Evolutionary conservation across 2,113 vertebrate species (phyloP), one percentile per base, ranked within the genome.

Genomic region (Microtus ochrogaster): DNA sequence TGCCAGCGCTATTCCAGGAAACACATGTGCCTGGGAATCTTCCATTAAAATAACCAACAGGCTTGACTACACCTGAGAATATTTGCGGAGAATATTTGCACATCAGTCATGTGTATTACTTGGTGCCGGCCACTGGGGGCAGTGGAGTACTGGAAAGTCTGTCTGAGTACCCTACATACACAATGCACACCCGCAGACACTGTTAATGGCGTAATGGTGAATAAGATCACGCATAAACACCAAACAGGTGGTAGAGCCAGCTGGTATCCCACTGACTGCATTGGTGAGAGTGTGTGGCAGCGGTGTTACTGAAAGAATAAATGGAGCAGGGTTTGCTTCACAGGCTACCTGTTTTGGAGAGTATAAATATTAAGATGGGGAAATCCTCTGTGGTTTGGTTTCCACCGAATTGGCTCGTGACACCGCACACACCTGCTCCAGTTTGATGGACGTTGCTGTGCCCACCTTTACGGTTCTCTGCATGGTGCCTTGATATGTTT

Each of bases 401-500:
- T 68, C 41, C 33, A 49, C 72, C 70, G 66, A 14, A 30, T 2
- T 84, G 84, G 61, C 49, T 33, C 55, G 24, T 44, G 52, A 81
- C 70, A 30, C n/a, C 44, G 30, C 7, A 44, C 47, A 36, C 44
- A 61, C 92, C 47, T 73, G 28, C 76, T 52, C 30, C 30, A 5
- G 0, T 90, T 87, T 22, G 12, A 36, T 58, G 52, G 55, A 36
- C 0, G 79, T 9, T 11, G 1, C 82, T 39, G 44, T 6, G 49
- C 0, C 0, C 26, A 36, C 33, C 36, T 61, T 41, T 12, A 4
- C 0, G 10, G n/a, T 39, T 24, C 87, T 77, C 6, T 1, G n/a
- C 6, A 0, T 2, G 0, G 7, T 3, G 1, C 39, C 65, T 6
- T 6, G 44, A 78, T 11, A 47, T 58, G 10, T 63, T 41, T 68